Conservation (phyloP, 2,113 vertebrate species). For the Brachyistius frenatus region DNA sequence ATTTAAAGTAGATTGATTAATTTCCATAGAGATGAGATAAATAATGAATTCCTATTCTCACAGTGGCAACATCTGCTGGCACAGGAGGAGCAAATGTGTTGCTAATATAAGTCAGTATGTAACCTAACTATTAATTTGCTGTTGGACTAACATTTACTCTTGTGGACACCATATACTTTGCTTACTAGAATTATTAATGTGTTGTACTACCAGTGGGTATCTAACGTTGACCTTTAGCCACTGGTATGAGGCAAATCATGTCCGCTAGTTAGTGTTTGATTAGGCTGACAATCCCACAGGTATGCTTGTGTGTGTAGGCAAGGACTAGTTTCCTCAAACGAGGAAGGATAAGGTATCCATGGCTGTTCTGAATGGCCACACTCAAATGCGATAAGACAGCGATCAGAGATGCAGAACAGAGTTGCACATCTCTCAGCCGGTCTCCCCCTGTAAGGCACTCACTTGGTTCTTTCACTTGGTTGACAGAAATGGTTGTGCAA, state of each 20-base stretch:
- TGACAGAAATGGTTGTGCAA: neutral
- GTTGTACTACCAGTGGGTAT: neutral
- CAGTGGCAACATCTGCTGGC: neutral
- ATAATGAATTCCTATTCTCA: neutral
- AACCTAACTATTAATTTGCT: neutral
- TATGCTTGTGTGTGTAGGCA: neutral
- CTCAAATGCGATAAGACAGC: neutral
- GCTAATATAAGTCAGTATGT: neutral
- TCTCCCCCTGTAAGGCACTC: neutral
- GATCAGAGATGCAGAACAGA: neutral
- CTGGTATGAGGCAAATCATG: neutral
- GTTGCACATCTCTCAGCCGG: neutral
- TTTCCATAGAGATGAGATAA: conserved; percentile 2
- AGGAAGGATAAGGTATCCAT: neutral
- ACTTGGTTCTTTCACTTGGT: neutral
- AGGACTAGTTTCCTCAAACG: neutral
- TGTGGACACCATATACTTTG: neutral
- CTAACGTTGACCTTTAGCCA: neutral
- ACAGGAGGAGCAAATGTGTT: neutral
- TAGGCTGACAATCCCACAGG: no score
- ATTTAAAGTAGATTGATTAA: neutral
- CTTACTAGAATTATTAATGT: neutral
- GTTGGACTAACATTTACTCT: neutral
- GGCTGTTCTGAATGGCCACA: neutral
- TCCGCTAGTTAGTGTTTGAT: no score